A percentile compares a stretch with the other conserved stretches of the same genome.
Evolutionary conservation across 2,888 invertebrate species (phyloP).

Genomic region (Microplitis deprimator): DNA sequence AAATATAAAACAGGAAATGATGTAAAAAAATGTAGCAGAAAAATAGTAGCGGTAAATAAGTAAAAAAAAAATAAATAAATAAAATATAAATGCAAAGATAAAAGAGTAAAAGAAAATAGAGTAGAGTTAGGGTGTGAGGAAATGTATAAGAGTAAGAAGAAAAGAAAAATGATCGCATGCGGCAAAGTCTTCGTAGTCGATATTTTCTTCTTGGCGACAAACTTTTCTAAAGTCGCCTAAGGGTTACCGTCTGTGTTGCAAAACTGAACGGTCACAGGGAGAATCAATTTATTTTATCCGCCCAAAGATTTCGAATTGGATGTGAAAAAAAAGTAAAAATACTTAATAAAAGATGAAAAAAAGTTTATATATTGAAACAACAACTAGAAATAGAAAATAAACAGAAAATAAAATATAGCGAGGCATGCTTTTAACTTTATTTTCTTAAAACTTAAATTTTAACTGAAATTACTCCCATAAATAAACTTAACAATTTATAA

Average conservation of each 20-base stretch:
- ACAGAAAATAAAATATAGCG: not conserved
- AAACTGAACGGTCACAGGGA: conserved; percentile 27
- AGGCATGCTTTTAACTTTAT: not conserved
- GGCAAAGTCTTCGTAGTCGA: conserved; percentile 31
- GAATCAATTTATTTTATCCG: conserved; percentile 38
- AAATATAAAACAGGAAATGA: conserved; percentile 33
- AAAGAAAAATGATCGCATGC: conserved; percentile 25
- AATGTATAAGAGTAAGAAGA: conserved; percentile 7
- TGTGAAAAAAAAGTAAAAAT: conserved; percentile 2
- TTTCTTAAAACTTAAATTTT: not conserved
- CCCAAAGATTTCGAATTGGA: not conserved
- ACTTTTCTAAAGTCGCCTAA: conserved; percentile 32
- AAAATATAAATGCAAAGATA: conserved; percentile 9
- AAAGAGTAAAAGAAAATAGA: conserved; percentile 15
- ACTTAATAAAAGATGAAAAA: not conserved
- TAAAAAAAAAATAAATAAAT: not conserved
- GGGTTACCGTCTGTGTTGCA: conserved; percentile 11
- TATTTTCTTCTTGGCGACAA: conserved; percentile 38
- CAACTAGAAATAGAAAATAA: not conserved
- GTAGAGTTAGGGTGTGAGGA: not conserved
- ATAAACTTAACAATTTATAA: not conserved
- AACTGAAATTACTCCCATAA: not conserved
- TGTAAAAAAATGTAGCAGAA: conserved; percentile 28
- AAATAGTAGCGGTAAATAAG: conserved; percentile 18
- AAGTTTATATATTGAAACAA: not conserved